phyloP scores from a whole-genome alignment of 2,113 vertebrate genomes.

The Erythrolamprus reginae region DNA sequence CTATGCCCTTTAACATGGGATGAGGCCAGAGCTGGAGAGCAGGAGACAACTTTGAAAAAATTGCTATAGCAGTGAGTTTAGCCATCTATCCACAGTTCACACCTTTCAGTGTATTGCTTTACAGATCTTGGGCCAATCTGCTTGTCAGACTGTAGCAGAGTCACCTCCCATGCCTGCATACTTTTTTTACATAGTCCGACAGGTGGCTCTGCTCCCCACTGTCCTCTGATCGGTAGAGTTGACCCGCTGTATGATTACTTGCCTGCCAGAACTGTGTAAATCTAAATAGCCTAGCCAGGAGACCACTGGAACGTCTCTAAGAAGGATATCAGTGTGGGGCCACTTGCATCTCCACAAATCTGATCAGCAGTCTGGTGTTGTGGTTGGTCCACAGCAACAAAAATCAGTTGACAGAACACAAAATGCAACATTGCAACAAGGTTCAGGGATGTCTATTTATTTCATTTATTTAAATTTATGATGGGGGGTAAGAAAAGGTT shows the following conservation, averaged over 20 bases:
- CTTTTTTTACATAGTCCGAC: neutral
- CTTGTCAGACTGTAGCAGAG: neutral
- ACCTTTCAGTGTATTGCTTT: neutral
- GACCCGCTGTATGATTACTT: neutral
- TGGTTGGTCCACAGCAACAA: neutral
- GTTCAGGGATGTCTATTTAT: neutral
- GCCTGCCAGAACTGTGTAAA: neutral
- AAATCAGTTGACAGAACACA: neutral
- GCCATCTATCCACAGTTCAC: neutral
- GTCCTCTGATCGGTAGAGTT: neutral
- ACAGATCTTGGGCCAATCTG: neutral
- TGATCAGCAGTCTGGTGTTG: neutral
- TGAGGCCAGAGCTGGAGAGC: neutral
- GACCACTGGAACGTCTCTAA: neutral
- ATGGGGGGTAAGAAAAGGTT: no score
- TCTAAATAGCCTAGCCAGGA: neutral
- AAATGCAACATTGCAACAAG: neutral
- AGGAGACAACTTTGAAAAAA: neutral
- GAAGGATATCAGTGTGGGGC: neutral
- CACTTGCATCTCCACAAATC: neutral
- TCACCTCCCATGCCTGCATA: neutral
- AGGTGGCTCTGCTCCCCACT: neutral
- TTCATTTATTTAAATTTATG: no score
- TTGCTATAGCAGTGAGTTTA: neutral
- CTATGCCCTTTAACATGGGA: neutral